A percentile compares a stretch with the other conserved stretches of the same genome.
These are phyloP conservation scores for Pseudochirops cupreus DNA, from an alignment of 2,797 vertebrate genomes.

Conservation along the genomic window DNA sequence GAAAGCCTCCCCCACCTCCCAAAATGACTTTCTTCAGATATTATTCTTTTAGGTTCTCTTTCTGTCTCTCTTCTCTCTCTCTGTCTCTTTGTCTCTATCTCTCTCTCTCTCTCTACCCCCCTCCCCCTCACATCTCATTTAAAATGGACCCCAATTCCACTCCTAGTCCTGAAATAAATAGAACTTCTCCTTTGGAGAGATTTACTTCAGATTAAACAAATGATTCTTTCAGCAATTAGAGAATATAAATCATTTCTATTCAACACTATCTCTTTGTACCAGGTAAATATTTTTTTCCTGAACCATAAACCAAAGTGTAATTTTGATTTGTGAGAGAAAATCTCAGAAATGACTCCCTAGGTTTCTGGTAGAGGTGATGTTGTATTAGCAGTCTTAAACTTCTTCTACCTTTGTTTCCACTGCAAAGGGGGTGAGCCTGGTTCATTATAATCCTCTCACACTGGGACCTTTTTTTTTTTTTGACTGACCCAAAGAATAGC, in stretches of 20 bases:
- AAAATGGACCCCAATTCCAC: neutral
- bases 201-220: neutral
- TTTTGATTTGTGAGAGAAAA: neutral
- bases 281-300: neutral
- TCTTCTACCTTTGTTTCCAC: neutral
- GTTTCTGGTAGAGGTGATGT: neutral
- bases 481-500: neutral
- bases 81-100: neutral
- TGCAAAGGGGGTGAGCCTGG: neutral
- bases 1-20: neutral
- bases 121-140: neutral
- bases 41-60: neutral
- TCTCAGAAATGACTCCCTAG: neutral
- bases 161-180: neutral
- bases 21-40: neutral
- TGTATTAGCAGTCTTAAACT: neutral
- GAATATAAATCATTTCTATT: neutral
- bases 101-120: neutral
- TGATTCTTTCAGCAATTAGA: neutral
- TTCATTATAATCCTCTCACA: neutral
- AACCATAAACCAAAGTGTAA: neutral
- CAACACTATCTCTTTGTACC: neutral
- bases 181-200: conserved; percentile 1
- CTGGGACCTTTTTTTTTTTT: neutral
- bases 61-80: neutral